A percentile compares a stretch with the other conserved stretches of the same genome.
Conservation (phyloP, 1,140 invertebrate species). For the Zeugodacus cucurbitae region DNA sequence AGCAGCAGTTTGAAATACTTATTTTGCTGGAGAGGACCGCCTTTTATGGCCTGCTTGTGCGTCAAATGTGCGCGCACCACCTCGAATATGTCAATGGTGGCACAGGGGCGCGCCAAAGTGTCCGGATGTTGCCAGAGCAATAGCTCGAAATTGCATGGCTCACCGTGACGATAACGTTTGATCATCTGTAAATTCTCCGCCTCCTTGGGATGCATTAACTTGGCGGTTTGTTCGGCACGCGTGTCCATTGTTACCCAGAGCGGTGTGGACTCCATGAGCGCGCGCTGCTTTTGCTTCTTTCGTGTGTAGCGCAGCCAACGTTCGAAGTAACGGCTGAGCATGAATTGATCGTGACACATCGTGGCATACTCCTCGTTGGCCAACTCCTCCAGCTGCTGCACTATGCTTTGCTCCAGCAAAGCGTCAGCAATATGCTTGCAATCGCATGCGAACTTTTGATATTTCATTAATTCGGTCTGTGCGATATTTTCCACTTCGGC, state of each 20-base stretch:
- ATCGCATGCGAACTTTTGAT: not conserved
- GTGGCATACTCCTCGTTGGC: constrained; percentile 48
- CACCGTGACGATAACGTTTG: constrained; percentile 56
- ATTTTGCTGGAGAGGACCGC: constrained; percentile 70
- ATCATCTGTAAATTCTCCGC: constrained; percentile 50
- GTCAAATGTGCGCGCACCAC: constrained; percentile 19
- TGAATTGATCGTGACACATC: constrained; percentile 41
- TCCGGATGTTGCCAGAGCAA: constrained; percentile 45
- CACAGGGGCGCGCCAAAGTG: not conserved
- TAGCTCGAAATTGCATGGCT: constrained; percentile 51
- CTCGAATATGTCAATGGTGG: constrained; percentile 30
- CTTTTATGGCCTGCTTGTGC: not conserved
- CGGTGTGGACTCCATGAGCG: constrained; percentile 46
- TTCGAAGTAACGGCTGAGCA: constrained; percentile 45
- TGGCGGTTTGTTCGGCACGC: constrained; percentile 41
- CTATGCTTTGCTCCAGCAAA: constrained; percentile 31
- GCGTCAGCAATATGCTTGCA: constrained; percentile 39
- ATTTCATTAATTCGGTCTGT: not conserved
- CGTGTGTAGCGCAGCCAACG: constrained; percentile 41
- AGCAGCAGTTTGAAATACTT: constrained; percentile 77
- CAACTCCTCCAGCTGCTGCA: constrained; percentile 34
- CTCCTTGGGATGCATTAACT: constrained; percentile 50
- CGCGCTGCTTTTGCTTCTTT: constrained; percentile 37
- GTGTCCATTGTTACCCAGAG: constrained; percentile 45
- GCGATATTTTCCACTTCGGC: constrained; percentile 32